phyloP scores from a whole-genome alignment of 2,888 invertebrate genomes.

The Rapana venosa region DNA sequence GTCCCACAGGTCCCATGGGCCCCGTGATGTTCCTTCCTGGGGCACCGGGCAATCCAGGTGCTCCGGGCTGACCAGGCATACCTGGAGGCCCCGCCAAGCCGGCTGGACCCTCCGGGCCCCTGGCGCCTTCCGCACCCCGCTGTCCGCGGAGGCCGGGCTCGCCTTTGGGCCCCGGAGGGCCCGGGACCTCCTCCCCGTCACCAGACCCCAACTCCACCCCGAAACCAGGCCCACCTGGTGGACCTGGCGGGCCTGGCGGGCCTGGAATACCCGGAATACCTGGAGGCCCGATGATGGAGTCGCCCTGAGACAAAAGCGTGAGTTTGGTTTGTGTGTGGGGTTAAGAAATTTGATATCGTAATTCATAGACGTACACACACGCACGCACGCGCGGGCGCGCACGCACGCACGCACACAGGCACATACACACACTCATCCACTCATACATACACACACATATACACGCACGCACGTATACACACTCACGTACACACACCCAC shows the following conservation, averaged over 20 bases:
- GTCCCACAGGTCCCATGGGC: constrained; percentile 54
- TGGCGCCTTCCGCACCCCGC: constrained; percentile 47
- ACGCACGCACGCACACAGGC: background rate
- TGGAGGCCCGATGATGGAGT: constrained; percentile 47
- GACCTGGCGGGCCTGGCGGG: constrained; percentile 56
- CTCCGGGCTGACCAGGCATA: constrained; percentile 55
- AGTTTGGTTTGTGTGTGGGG: too few relatives aligned
- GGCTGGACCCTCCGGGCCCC: constrained; percentile 54
- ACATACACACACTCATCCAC: too few relatives aligned
- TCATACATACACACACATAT: too few relatives aligned
- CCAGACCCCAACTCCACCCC: constrained; percentile 51
- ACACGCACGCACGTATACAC: too few relatives aligned
- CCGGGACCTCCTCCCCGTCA: constrained; percentile 51
- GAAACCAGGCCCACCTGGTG: constrained; percentile 30
- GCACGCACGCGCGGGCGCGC: too few relatives aligned
- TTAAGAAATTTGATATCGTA: too few relatives aligned
- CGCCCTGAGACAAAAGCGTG: constrained; percentile 43
- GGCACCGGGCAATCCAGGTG: constrained; percentile 51
- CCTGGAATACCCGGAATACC: constrained; percentile 56
- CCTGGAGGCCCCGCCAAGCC: constrained; percentile 54
- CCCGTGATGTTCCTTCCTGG: constrained; percentile 48
- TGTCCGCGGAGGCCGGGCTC: constrained; percentile 45
- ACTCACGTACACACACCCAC: too few relatives aligned
- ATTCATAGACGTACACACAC: background rate
- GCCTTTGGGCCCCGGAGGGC: constrained; percentile 54